These are phyloP conservation scores for Leuctra nigra DNA, from an alignment of 2,888 invertebrate genomes.

Conservation along the genomic window DNA sequence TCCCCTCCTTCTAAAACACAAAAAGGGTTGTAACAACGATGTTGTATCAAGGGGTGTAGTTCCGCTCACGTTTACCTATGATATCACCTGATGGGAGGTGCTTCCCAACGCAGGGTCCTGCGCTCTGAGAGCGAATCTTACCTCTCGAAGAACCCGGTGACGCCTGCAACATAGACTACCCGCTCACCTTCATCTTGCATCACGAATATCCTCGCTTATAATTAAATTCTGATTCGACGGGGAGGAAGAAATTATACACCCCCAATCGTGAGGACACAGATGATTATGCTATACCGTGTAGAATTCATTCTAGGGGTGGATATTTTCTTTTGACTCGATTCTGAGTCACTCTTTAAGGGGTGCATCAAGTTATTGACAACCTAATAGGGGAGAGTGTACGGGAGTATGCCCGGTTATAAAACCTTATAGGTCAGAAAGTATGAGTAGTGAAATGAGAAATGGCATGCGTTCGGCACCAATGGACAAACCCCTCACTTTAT, in stretches of 20 bases:
- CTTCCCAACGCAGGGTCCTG: neutral
- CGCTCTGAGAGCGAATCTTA: neutral
- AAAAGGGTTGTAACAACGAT: too few species aligned
- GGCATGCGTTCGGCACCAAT: too few species aligned
- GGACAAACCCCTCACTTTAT: too few species aligned
- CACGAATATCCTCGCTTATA: neutral
- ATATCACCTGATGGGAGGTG: too few species aligned
- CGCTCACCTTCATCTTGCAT: too few species aligned
- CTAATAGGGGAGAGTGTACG: neutral
- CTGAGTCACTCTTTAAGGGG: constrained; percentile 13
- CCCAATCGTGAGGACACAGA: neutral
- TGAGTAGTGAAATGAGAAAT: too few species aligned
- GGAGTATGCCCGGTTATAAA: too few species aligned
- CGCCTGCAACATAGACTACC: too few species aligned
- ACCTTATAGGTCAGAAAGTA: too few species aligned
- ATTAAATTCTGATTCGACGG: neutral
- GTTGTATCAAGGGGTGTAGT: too few species aligned
- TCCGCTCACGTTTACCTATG: too few species aligned
- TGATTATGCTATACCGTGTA: neutral
- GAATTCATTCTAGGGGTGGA: neutral
- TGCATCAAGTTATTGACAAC: neutral
- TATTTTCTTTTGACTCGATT: constrained; percentile 15
- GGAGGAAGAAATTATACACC: neutral
- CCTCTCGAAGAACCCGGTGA: neutral
- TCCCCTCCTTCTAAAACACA: too few species aligned